phyloP scores from a whole-genome alignment of 2,888 invertebrate species.

The Oligia fasciuncula region DNA sequence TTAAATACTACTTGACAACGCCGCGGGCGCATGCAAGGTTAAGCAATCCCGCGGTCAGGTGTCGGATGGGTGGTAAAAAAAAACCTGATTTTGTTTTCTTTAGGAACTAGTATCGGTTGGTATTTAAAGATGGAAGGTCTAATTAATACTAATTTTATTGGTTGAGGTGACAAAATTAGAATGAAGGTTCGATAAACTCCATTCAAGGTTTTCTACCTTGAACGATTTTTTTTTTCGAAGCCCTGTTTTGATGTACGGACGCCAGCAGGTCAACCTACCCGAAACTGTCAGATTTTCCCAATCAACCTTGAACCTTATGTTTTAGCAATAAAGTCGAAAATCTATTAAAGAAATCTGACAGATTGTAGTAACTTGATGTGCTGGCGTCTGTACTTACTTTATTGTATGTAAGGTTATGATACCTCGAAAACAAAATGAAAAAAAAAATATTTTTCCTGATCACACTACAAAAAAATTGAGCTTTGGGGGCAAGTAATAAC shows the following conservation, averaged over 20 bases:
- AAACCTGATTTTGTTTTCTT: no score
- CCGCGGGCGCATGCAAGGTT: constrained; percentile 43
- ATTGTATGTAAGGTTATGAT: not conserved
- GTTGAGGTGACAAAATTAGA: not conserved
- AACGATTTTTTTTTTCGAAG: not conserved
- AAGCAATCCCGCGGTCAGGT: constrained; percentile 48
- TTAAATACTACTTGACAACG: constrained; percentile 51
- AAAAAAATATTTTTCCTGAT: not conserved
- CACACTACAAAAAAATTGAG: not conserved
- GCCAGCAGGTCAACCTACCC: no score
- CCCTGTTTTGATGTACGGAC: no score
- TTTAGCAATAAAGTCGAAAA: no score
- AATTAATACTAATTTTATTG: not conserved
- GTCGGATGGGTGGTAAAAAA: constrained; percentile 39
- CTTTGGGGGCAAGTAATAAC: not conserved
- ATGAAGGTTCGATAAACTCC: not conserved
- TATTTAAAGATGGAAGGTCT: not conserved
- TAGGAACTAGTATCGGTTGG: not conserved
- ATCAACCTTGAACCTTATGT: no score
- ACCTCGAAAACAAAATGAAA: not conserved
- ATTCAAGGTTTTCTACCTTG: not conserved
- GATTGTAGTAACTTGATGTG: no score
- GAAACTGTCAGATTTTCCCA: no score
- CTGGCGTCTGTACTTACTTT: no score
- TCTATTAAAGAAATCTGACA: no score